A percentile compares a stretch with the other conserved stretches of the same genome.
phyloP scores from a whole-genome alignment of 1,140 invertebrate genomes.

The Eulimnadia texana region DNA sequence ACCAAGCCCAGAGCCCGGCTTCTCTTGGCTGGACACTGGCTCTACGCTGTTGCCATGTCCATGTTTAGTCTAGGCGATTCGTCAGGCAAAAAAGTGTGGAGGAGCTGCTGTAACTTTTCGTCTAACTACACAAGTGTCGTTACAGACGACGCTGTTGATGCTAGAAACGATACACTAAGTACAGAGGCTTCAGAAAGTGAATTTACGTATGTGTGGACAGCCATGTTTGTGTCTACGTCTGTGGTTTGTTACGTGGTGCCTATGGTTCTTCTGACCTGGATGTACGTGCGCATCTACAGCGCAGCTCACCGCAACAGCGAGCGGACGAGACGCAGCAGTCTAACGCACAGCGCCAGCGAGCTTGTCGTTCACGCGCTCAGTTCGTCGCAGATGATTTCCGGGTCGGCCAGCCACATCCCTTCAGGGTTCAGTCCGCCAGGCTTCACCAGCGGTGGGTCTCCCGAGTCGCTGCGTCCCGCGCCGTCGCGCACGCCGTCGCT shows the following conservation, averaged over 20 bases:
- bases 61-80: slow-evolving; percentile 36
- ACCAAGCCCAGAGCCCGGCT: slow-evolving; percentile 51
- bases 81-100: slow-evolving; percentile 14
- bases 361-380: slow-evolving; percentile 9
- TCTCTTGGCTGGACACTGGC: slow-evolving; percentile 51
- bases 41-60: slow-evolving; percentile 33
- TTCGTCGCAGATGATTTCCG: slow-evolving; percentile 1
- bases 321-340: slow-evolving; percentile 47
- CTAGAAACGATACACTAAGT: not conserved
- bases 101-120: slow-evolving; percentile 4
- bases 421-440: not conserved
- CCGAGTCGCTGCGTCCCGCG: not conserved
- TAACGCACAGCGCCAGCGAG: slow-evolving; percentile 20
- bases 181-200: not conserved
- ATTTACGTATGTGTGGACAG: slow-evolving; percentile 4
- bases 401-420: not conserved
- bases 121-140: slow-evolving; percentile 1
- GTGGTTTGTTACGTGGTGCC: slow-evolving; percentile 42
- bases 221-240: slow-evolving; percentile 12
- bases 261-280: slow-evolving; percentile 47
- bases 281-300: slow-evolving; percentile 53
- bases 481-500: slow-evolving; percentile 18
- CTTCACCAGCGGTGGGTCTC: not conserved
- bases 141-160: not conserved
- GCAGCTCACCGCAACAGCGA: slow-evolving; percentile 53